Evolutionary conservation across 2,797 vertebrate species (phyloP).

Genomic region (Myotis myotis): DNA sequence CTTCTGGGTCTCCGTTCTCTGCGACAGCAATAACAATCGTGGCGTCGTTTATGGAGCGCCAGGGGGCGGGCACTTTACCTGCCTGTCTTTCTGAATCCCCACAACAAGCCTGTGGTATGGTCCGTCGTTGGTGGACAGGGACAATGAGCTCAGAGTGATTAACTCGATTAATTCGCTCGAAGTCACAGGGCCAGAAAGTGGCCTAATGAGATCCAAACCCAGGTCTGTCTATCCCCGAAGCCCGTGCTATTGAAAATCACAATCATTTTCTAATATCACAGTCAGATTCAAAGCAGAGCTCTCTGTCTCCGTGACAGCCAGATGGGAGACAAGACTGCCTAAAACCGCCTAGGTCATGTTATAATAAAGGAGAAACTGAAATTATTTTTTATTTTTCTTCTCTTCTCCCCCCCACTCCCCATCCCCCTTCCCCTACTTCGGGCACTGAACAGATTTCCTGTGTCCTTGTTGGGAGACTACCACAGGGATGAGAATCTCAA

Average conservation of each 20-base stretch:
- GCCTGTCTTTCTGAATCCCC: neutral
- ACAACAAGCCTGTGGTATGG: neutral
- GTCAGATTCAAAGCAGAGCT: neutral
- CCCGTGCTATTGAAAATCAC: too few species aligned
- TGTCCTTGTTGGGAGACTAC: neutral
- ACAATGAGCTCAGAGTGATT: neutral
- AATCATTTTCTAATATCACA: neutral
- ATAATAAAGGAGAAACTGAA: neutral
- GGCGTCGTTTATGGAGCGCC: neutral
- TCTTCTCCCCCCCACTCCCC: rapidly evolving
- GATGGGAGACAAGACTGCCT: neutral
- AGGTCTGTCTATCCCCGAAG: neutral
- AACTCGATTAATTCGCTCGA: neutral
- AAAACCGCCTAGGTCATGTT: neutral
- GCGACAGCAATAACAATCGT: neutral
- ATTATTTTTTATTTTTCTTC: neutral
- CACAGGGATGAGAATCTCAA: neutral
- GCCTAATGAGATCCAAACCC: neutral
- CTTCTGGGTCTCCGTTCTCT: neutral
- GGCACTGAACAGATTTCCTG: neutral
- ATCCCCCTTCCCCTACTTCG: neutral
- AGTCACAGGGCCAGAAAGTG: neutral
- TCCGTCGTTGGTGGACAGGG: neutral
- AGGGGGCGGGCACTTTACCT: too few species aligned
- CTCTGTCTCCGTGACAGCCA: neutral